Conservation (phyloP, 64 coral and sea anemone species). For the Pocillopora verrucosa region DNA sequence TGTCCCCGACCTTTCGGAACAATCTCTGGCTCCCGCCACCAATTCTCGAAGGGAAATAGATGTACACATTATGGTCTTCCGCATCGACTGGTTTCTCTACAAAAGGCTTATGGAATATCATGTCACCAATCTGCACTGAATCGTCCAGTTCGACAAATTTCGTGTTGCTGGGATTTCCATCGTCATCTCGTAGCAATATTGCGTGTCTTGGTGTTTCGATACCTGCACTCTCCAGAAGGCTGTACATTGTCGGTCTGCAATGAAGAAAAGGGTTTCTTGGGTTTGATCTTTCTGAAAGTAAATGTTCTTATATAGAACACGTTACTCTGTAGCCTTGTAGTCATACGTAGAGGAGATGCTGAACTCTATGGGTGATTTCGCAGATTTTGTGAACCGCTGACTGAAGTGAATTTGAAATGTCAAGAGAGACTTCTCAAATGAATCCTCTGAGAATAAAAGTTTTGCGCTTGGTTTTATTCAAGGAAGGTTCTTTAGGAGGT, state of each 20-base stretch:
- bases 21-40: constrained; percentile 94
- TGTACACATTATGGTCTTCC: constrained; percentile 93
- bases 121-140: constrained; percentile 83
- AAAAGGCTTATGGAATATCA: constrained; percentile 95
- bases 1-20: constrained; percentile 92
- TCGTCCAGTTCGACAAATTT: constrained; percentile 86
- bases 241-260: constrained; percentile 83
- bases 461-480: too few species aligned
- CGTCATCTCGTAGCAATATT: constrained; percentile 77
- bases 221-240: constrained; percentile 53
- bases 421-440: too few species aligned
- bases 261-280: background rate
- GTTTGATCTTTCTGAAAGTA: background rate
- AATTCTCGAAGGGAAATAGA: constrained; percentile 88
- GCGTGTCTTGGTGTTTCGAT: constrained; percentile 90
- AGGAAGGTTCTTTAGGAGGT: too few species aligned
- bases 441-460: too few species aligned
- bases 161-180: constrained; percentile 75
- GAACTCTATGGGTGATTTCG: background rate
- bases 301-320: background rate
- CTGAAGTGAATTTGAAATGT: too few species aligned
- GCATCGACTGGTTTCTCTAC: constrained; percentile 96
- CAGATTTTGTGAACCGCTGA: too few species aligned
- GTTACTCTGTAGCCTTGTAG: background rate
- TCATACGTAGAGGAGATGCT: too few species aligned